Evolutionary conservation across 2,113 vertebrate genomes (phyloP).

Genomic region (Tursiops truncatus): DNA sequence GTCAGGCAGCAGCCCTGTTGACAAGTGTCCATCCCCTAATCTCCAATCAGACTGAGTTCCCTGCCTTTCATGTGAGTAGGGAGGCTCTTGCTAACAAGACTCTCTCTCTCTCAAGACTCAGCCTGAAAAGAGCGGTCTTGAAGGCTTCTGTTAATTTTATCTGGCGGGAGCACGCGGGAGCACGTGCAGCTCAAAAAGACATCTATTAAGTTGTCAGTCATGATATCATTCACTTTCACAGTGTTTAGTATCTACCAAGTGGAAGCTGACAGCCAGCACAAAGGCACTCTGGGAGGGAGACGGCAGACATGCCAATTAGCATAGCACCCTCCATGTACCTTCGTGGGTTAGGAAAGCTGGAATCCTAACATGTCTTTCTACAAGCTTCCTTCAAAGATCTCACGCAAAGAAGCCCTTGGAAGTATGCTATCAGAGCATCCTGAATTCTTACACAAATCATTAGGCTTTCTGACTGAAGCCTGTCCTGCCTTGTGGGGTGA

Average conservation of each 20-base stretch:
- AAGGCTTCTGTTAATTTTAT: conserved; percentile 64
- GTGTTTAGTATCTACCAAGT: conserved; percentile 54
- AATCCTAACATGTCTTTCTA: conserved; percentile 52
- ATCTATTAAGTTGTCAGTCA: conserved; percentile 77
- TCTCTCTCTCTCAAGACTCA: neutral
- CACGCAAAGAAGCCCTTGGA: neutral
- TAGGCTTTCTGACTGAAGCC: neutral
- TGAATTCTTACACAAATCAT: neutral
- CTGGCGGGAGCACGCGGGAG: conserved; percentile 11
- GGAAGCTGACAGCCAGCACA: conserved; percentile 63
- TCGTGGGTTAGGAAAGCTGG: neutral
- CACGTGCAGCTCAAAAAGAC: conserved; percentile 57
- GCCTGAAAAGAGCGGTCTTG: conserved; percentile 13
- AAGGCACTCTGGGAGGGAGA: conserved; percentile 51
- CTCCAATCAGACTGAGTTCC: neutral
- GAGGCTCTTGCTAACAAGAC: neutral
- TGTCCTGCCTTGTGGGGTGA: neutral
- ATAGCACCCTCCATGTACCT: fast-evolving
- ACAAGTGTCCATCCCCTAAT: neutral
- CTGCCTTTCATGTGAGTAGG: neutral
- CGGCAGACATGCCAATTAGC: conserved; percentile 68
- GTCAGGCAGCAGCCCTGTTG: neutral
- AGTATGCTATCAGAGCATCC: conserved; percentile 13
- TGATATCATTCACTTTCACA: conserved; percentile 67
- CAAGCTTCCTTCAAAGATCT: neutral